Base-by-base conservation (phyloP, 1,140 invertebrate species). In the Pogonomyrmex barbatus region DNA sequence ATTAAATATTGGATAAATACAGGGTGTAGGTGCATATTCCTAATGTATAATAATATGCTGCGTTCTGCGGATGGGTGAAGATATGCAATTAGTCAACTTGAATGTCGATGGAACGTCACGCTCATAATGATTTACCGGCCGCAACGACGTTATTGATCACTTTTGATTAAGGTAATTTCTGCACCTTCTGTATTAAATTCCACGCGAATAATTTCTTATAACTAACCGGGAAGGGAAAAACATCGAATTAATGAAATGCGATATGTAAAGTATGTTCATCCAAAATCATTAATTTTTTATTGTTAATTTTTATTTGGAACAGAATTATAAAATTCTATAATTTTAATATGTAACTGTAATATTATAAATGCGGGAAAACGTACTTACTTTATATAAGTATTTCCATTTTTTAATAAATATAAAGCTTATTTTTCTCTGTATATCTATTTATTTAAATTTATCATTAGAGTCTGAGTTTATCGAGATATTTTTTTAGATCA, bases 31-130 rank as follows among this genome's bases (percentile, higher is more conserved):
- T 12, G n/a, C 54, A 14, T 42, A 58, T 24, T 60, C 24, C 4
- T 14, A 42, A 54, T 75, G 42, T 67, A 17, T 47, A 70, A 50
- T 68, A 68, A 45, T 58, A 45, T 5, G 54, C 39, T 14, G 54
- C 36, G 4, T 60, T 60, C 12, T 45, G n/a, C 10, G 24, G 4
- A 75, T 14, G 33, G 33, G 2, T 58, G 17, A 76, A 60, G 12
- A 76, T 76, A 42, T 17, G 17, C n/a, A 24, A 4, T 54, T 56
- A 36, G n/a, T 52, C 36, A 42, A 58, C 8, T 36, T 45, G 75
- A 52, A 65, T 24, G 24, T 78, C 30, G 75, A 63, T 56, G 54
- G 39, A 76, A 76, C 63, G 33, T 68, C 56, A 85, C 39, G 52
- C 54, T 52, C 14, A 17, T 78, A 36, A 76, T 76, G 54, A 78